Conservation (phyloP, 2,888 invertebrate species). For the Tachina fera region DNA sequence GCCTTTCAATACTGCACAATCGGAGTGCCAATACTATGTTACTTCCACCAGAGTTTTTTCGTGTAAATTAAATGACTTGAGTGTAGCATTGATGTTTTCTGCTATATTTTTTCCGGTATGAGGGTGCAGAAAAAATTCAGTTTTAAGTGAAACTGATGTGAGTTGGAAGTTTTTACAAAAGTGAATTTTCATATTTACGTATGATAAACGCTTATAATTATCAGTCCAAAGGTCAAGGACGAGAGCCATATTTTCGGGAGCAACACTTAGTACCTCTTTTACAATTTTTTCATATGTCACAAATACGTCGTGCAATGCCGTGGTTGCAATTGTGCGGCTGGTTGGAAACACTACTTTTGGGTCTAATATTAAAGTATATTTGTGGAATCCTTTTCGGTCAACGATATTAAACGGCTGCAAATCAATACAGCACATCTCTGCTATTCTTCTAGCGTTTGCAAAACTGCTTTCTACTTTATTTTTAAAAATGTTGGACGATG, state of each 20-base stretch:
- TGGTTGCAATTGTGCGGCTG: conserved; percentile 6
- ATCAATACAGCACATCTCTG: conserved; percentile 32
- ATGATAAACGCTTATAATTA: conserved; percentile 17
- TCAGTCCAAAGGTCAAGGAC: conserved; percentile 39
- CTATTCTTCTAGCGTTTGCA: conserved; percentile 22
- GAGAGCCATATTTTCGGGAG: conserved; percentile 24
- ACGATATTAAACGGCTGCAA: conserved; percentile 40
- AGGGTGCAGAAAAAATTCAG: conserved; percentile 26
- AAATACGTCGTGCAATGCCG: too few species aligned
- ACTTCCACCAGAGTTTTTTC: not conserved
- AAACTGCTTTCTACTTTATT: conserved; percentile 24
- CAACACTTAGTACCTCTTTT: conserved; percentile 5
- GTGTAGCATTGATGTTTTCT: not conserved
- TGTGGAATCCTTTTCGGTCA: conserved; percentile 18
- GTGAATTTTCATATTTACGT: conserved; percentile 29
- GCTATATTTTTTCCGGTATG: conserved; percentile 26
- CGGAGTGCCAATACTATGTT: conserved; percentile 25
- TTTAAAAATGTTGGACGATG: conserved; percentile 12
- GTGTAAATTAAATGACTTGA: not conserved
- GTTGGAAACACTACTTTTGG: conserved; percentile 14
- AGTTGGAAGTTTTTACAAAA: conserved; percentile 20
- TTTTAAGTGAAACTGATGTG: conserved; percentile 16
- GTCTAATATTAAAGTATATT: conserved; percentile 6
- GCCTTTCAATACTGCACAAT: conserved; percentile 22
- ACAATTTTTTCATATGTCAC: not conserved